phyloP scores from a whole-genome alignment of 2,113 vertebrate species.

The Zosterops lateralis region DNA sequence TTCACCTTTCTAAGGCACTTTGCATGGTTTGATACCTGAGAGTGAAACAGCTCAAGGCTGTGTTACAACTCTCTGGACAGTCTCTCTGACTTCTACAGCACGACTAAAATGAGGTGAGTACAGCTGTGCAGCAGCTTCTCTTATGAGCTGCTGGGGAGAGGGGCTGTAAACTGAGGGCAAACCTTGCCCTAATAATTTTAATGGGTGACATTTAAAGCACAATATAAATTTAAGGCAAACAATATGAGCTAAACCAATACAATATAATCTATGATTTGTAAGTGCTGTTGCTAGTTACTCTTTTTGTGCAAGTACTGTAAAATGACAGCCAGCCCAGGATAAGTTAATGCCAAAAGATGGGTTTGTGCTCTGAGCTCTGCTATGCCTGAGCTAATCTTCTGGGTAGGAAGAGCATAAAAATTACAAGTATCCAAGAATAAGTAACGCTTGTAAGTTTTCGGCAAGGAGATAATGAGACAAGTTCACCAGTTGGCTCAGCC shows the following conservation, averaged over 20 bases:
- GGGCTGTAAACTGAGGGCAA: slow-evolving; percentile 34
- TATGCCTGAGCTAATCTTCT: slow-evolving; percentile 65
- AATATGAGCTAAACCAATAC: slow-evolving; percentile 43
- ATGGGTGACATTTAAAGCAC: slow-evolving; percentile 46
- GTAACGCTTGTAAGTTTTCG: slow-evolving; percentile 55
- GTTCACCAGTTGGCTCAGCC: slow-evolving; percentile 57
- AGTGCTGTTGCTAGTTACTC: slow-evolving; percentile 55
- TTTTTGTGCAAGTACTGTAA: slow-evolving; percentile 65
- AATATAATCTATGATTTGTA: slow-evolving; percentile 47
- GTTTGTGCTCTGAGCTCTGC: slow-evolving; percentile 57
- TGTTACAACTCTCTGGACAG: neutral
- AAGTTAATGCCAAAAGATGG: slow-evolving; percentile 63
- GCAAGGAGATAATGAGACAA: slow-evolving; percentile 58
- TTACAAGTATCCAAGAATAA: slow-evolving; percentile 65
- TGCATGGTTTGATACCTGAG: neutral
- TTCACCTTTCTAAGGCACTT: neutral
- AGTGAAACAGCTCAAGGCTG: neutral
- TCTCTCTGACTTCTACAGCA: neutral
- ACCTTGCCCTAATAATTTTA: slow-evolving; percentile 43
- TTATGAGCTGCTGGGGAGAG: neutral
- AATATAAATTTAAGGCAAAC: slow-evolving; percentile 57
- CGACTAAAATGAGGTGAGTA: neutral
- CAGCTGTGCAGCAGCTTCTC: neutral
- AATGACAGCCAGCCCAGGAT: slow-evolving; percentile 62
- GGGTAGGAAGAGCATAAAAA: slow-evolving; percentile 58